A percentile compares a stretch with the other conserved stretches of the same genome.
Evolutionary conservation across 64 coral and sea anemone genomes (phyloP).

Genomic region (Actinia tenebrosa): DNA sequence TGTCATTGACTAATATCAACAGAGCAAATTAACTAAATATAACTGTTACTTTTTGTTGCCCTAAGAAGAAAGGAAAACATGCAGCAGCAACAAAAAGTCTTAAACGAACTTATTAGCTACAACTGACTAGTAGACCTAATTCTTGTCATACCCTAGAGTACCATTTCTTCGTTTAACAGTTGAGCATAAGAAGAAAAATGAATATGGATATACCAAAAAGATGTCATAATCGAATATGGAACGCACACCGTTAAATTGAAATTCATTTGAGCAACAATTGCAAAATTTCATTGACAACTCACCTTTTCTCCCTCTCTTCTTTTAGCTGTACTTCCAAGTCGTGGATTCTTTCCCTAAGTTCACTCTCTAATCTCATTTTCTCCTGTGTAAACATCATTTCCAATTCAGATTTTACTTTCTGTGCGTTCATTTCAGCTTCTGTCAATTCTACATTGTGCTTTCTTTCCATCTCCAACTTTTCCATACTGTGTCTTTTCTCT

Average conservation of each 20-base stretch:
- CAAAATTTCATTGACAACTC: not conserved
- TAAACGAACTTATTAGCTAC: not conserved
- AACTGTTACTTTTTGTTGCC: not conserved
- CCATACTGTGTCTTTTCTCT: constrained; percentile 32
- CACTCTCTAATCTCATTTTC: constrained; percentile 34
- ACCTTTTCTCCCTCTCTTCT: constrained; percentile 35
- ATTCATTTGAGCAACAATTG: no score
- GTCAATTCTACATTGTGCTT: constrained; percentile 39
- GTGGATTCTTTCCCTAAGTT: constrained; percentile 5
- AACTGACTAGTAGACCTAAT: no score
- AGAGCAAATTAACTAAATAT: no score
- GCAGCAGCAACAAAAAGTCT: not conserved
- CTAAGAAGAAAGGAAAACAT: not conserved
- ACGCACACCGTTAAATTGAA: no score
- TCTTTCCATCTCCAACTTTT: constrained; percentile 67
- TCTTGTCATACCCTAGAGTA: no score
- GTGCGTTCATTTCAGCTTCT: constrained; percentile 45
- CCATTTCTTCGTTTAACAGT: no score
- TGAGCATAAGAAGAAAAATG: no score
- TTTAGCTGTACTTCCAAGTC: constrained; percentile 47
- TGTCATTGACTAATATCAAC: no score
- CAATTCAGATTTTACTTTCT: constrained; percentile 52
- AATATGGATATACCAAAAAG: no score
- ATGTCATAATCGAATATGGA: no score
- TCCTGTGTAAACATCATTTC: constrained; percentile 48